Evolutionary conservation across 2,113 vertebrate genomes (phyloP), one percentile per base, ranked within the genome.

Genomic region (Solea senegalensis): DNA sequence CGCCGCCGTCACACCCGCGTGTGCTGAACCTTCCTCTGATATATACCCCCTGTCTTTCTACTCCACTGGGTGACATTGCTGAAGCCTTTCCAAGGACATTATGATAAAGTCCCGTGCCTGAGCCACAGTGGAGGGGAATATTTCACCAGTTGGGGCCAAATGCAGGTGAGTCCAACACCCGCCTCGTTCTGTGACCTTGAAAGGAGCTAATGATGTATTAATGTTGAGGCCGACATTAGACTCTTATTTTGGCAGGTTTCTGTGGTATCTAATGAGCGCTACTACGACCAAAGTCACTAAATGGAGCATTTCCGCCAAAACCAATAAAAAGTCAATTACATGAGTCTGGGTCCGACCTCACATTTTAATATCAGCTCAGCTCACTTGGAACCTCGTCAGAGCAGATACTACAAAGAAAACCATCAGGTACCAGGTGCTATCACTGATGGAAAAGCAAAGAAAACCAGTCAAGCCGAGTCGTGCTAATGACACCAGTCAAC

Each of bases 101-200:
- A 94, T 95, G 95, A 96, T 95, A 84, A 94, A 95, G 92, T 88
- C 94, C 71, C 87, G 85, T 93, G 92, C 91, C 92, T 89, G 87
- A 85, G 83, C 72, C 63, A 81, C 87, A 60, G 61, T 89, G 90
- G 91, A 92, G 80, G 83, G 88, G 91, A 91, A 94, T 94, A 94
- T 93, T 94, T 95, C 94, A 95, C 91, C 69, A 61, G 59, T 73
- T 77, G 39, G 77, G 86, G 72, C 83, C 77, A 82, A 87, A 78
- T 2, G 61, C 80, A 82, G 73, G 89, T 88, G 83, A 91, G 72
- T 68, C 86, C 83, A 89, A 85, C 69, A 54, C 57, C 60, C 49
- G 21, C 28, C 56, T 59, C 78, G 68, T 79, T 65, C 88, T 49
- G 76, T 89, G 89, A 94, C 94, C 94, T 95, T 95, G 93, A 87